These are phyloP conservation scores for Chaetophractus vellerosus DNA, from an alignment of 2,797 vertebrate species.

Conservation along the genomic window DNA sequence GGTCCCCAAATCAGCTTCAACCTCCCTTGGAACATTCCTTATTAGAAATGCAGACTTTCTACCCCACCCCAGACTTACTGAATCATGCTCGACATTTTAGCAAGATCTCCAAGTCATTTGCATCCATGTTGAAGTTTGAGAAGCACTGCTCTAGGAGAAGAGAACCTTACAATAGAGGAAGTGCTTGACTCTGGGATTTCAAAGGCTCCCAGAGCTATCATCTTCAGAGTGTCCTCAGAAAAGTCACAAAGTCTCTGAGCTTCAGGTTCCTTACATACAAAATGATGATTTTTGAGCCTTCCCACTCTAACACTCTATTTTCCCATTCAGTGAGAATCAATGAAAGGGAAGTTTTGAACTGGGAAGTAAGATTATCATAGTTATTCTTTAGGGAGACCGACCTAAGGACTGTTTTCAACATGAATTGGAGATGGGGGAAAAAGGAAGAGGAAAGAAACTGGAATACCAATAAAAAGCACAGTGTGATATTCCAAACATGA, in stretches of 20 bases:
- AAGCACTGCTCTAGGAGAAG: background rate
- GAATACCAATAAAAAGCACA: background rate
- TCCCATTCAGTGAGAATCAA: background rate
- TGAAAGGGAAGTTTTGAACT: background rate
- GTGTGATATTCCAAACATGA: background rate
- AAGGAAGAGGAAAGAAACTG: background rate
- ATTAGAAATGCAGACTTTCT: background rate
- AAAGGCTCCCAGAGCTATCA: background rate
- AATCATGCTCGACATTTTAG: slow-evolving; percentile 18
- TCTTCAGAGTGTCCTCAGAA: background rate
- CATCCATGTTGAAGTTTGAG: background rate
- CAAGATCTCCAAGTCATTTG: background rate
- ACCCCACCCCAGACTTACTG: background rate
- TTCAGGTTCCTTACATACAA: background rate
- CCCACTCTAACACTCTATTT: background rate
- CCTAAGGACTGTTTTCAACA: background rate
- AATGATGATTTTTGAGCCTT: background rate
- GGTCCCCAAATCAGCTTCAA: background rate
- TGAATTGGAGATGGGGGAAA: background rate
- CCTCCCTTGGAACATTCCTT: background rate
- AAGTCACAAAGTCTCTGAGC: background rate
- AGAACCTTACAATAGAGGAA: background rate
- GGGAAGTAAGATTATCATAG: background rate
- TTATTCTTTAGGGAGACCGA: background rate
- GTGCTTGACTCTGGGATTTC: background rate